Evolutionary conservation across 64 coral and sea anemone species (phyloP), one percentile per base, ranked within the genome.

Genomic region (Stichodactyla helianthus): DNA sequence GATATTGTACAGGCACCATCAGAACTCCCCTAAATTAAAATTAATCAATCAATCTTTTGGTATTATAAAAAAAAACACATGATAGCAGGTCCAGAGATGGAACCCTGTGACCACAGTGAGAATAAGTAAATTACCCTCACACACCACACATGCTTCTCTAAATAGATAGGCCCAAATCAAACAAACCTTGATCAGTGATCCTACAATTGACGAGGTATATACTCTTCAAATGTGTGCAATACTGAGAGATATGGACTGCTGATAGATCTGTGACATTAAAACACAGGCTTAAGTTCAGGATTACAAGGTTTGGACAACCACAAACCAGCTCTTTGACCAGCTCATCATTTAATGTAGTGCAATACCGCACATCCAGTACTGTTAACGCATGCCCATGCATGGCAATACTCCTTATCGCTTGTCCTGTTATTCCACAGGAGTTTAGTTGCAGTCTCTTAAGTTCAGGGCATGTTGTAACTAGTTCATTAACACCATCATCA

Each of bases 171-270:
- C 35, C 6, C 22, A 11, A 31, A 53, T 81, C 19, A 52, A 6
- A 51, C 59, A 89, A 83, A 99, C 97, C 97, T 86, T 84, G 56
- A 86, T 99, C 97, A 53, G 93, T 95, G 25, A 99, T 92, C 85
- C 91, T 88, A 14, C 93, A 95, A 58, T 95, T 90, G 6, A 99
- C 97, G 82, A 99, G 54, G 82, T 93, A 95, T n/a, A 99, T 89
- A 82, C 93, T 87, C 28, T 79, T 87, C 50, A 99, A 81, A 55
- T 59, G 4, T 10, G 55, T 74, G 68, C 97, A 99, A 25, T 91
- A 62, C 31, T 77, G 59, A 51, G 77, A 44, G 50, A 99, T 99
- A 13, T 93, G 67, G 6, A 54, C 77, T 19, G 88, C 78, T 6
- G 93, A 90, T 11, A 5, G 55, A 86, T 99, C 97, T 52, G 93